phyloP scores from a whole-genome alignment of 1,140 invertebrate genomes.

The Brachionus rubens region DNA sequence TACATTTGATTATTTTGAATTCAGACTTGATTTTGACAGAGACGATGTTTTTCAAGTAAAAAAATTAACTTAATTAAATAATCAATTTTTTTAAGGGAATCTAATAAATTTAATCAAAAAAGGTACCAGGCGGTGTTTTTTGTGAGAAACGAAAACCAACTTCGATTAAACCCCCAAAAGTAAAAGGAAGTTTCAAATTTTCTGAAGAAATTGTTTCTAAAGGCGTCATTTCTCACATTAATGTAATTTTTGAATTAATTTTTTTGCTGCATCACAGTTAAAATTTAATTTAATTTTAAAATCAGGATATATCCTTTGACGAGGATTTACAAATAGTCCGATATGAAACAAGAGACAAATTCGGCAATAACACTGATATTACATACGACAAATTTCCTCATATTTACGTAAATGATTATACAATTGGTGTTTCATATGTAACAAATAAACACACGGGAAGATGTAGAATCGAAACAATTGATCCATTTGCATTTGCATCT shows the following conservation, averaged over 20 bases:
- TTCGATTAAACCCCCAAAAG: background rate
- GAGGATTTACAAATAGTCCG: background rate
- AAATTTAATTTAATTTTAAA: background rate
- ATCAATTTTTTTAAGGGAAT: too few relatives aligned
- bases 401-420: conserved; percentile 33
- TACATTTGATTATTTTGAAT: conserved; percentile 30
- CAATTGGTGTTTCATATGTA: conserved; percentile 32
- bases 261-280: background rate
- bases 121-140: background rate
- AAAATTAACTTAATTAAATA: background rate
- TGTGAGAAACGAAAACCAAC: conserved; percentile 4
- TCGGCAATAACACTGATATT: background rate
- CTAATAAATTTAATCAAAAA: too few relatives aligned
- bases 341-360: conserved; percentile 26
- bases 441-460: conserved; percentile 15
- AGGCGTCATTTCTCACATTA: conserved; percentile 15
- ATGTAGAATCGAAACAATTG: conserved; percentile 4
- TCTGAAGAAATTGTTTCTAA: conserved; percentile 32
- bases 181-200: conserved; percentile 15
- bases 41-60: conserved; percentile 26
- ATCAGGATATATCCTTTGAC: conserved; percentile 11
- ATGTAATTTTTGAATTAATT: background rate
- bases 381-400: background rate
- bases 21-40: conserved; percentile 2
- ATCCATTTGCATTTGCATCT: background rate